Evolutionary conservation across 2,113 vertebrate species (phyloP), one percentile per base, ranked within the genome.

Genomic region (Atlantisia rogersi): DNA sequence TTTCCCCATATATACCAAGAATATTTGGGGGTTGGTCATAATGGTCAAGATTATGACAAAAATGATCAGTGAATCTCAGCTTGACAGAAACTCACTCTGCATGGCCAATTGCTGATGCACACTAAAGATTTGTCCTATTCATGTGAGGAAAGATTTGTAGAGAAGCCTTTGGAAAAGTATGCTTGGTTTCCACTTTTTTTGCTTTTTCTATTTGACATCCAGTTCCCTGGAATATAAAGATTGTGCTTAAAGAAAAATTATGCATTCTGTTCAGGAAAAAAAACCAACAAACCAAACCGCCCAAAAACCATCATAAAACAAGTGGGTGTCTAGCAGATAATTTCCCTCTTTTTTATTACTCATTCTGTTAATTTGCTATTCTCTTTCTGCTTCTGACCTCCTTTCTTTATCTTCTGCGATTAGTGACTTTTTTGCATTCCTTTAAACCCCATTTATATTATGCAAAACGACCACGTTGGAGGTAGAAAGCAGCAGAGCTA

Each of bases 21-120:
- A 70, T 0, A 0, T 71, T 79, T 67, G 24, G 12, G 18, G 7
- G 46, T n/a, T 6, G 35, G 12, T 62, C 16, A 6, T 17, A 55
- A 59, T 4, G 6, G 42, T 75, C 12, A 50, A 3, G 4, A 2
- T 65, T 77, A 40, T 50, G 40, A 62, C 15, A 71, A 31, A 91
- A 88, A 73, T 19, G 3, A 40, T 69, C 9, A 76, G 16, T 69
- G 58, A 91, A 88, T 56, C 14, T 73, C 25, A 46, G 4, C 8
- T 69, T 80, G 8, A 19, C 32, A 52, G 29, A 64, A 73, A 46
- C 10, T 59, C 39, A 55, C 0, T 1, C 11, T 11, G 3, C 5
- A 37, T 28, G n/a, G 7, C 35, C 19, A 53, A n/a, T 1, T 44
- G 22, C 15, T 64, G 4, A 1, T 6, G 2, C 9, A 32, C 1